Evolutionary conservation across 2,113 vertebrate species (phyloP), one percentile per base, ranked within the genome.

Genomic region (Podarcis muralis): DNA sequence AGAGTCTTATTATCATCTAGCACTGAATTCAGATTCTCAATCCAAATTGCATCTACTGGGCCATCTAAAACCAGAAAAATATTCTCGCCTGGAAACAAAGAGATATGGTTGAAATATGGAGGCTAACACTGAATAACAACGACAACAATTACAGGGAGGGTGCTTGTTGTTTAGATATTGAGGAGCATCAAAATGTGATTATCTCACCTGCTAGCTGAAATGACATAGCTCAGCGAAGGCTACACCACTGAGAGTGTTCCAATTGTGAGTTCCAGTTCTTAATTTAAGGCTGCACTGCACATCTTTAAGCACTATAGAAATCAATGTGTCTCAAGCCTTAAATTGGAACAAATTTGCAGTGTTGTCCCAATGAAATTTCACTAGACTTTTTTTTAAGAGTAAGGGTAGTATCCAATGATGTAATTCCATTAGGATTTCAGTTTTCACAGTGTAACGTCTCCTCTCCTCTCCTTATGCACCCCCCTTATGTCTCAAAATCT

Each of bases 21-120:
- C 93, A 98, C 97, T 0, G 97, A 98, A 93, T 97, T 98, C 89
- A 97, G 94, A 92, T 97, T 97, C 92, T 97, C 97, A 62, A 97
- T 97, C 97, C 97, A 97, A 90, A 97, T 96, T 77, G 97, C 97
- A 90, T 97, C 97, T 32, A 98, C 97, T 1, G 97, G 97, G 30
- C 97, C 97, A 87, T 97, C 97, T 90, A 97, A 94, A 92, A 97
- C 81, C 43, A 98, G 94, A 93, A 97, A 98, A 5, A 97, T 93
- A 92, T 97, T 97, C 95, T 97, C 97, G 71, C 96, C 97, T 97
- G 92, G 83, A 90, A 95, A 93, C 35, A 88, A 95, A 81, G 8
- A 90, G 4, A 53, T 30, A 81, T 0, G 23, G 23, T 53, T 91
- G 6, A 57, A 40, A 91, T 57, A 43, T 6, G 43, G 13, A 85